A percentile compares a stretch with the other conserved stretches of the same genome.
These are phyloP conservation scores for Ditula angustiorana DNA, from an alignment of 2,888 invertebrate genomes.

Conservation along the genomic window DNA sequence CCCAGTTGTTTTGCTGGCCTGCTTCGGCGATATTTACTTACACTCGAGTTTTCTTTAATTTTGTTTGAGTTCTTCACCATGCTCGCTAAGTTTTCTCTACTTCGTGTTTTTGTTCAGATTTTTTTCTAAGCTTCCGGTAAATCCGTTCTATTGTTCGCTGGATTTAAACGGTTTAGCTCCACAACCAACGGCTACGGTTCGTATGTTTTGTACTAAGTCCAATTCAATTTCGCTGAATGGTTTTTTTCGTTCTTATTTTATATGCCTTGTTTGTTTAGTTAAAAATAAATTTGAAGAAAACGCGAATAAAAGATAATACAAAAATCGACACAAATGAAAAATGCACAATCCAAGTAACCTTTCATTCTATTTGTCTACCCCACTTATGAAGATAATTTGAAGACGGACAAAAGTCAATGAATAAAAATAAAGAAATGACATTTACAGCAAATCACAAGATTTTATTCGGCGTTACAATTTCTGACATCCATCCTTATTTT, in stretches of 20 bases:
- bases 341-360: too few species aligned
- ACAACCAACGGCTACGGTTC: slow-evolving; percentile 11
- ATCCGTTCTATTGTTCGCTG: slow-evolving; percentile 30
- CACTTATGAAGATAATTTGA: neutral
- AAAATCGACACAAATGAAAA: too few species aligned
- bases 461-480: neutral
- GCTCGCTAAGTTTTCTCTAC: slow-evolving; percentile 34
- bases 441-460: neutral
- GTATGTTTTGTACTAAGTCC: slow-evolving; percentile 9
- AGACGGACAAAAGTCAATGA: neutral
- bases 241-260: slow-evolving; percentile 1
- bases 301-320: too few species aligned
- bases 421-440: slow-evolving; percentile 4
- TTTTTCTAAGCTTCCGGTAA: slow-evolving; percentile 33
- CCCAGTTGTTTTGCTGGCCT: slow-evolving; percentile 18
- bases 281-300: too few species aligned
- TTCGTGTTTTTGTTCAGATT: slow-evolving; percentile 36
- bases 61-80: slow-evolving; percentile 39
- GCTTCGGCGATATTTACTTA: slow-evolving; percentile 30
- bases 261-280: too few species aligned
- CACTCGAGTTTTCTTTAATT: slow-evolving; percentile 27
- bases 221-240: slow-evolving; percentile 7
- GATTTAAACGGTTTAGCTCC: slow-evolving; percentile 19
- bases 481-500: neutral
- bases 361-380: too few species aligned